Evolutionary conservation across 2,797 vertebrate species (phyloP).

Genomic region (Fringilla coelebs): DNA sequence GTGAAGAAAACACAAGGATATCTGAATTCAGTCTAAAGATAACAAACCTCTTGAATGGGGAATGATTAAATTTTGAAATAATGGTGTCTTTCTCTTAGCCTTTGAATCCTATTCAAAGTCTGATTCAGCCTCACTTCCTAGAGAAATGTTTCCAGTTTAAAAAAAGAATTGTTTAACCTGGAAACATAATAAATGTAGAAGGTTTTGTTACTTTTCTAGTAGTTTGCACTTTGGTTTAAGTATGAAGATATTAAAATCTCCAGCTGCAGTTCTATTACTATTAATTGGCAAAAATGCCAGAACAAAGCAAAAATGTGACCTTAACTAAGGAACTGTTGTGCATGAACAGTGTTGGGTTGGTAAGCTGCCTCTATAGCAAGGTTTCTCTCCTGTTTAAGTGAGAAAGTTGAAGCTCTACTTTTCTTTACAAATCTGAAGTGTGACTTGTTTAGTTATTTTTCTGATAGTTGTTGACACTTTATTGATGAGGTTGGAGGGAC

Average conservation of each 20-base stretch:
- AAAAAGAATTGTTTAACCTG: not conserved
- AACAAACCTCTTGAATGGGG: not conserved
- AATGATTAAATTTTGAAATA: not conserved
- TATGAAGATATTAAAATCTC: not conserved
- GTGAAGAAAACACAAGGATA: not conserved
- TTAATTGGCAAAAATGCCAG: not conserved
- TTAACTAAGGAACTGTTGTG: slow-evolving; percentile 6
- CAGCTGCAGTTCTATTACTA: not conserved
- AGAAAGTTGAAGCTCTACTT: not conserved
- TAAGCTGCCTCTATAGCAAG: not conserved
- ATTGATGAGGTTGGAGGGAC: not conserved
- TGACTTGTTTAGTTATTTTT: slow-evolving; percentile 33
- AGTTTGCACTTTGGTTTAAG: not conserved
- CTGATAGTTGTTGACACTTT: slow-evolving; percentile 1
- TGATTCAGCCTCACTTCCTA: not conserved
- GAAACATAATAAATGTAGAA: not conserved
- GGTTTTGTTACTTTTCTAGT: not conserved
- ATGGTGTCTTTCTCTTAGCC: not conserved
- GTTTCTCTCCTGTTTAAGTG: not conserved
- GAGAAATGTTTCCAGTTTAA: not conserved
- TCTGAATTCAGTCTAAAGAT: not conserved
- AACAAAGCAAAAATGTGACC: not conserved
- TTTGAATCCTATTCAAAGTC: not conserved
- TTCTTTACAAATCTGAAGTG: slow-evolving; percentile 25
- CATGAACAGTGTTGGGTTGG: not conserved